Base-by-base conservation (phyloP, 2,113 vertebrate species). In the Oncorhynchus tshawytscha region DNA sequence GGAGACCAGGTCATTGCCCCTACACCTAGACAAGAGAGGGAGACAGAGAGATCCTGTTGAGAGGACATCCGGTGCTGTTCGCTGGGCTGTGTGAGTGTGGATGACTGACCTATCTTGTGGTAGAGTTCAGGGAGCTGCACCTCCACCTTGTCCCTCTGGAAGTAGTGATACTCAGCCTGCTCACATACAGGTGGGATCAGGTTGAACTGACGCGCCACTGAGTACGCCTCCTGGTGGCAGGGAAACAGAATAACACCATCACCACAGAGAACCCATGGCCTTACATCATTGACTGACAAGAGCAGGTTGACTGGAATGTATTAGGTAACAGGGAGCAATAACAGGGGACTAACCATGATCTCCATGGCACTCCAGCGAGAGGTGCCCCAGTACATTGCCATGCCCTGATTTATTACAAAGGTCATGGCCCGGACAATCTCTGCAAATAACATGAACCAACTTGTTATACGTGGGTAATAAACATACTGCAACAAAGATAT, bases 341-440 rank as follows among this genome's bases (percentile, higher is more conserved):
- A n/a, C 29, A n/a, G 9, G 39, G 20, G 20, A 9, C 69, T 80
- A 94, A 98, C 98, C 98, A 99, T 99, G 88, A 99, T 99, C 90
- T 99, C 98, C 97, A 99, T 98, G 77, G 96, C 96, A 71, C 97
- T 99, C 98, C 98, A 99, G 86, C 97, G 97, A 0, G 97, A 98
- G 0, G 98, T 99, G n/a, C 98, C 98, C 98, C 98, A 99, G 93
- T 99, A 99, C 98, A 99, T 99, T 79, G 97, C 96, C 97, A 98
- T 98, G 24, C 98, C 98, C 89, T 99, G 97, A 93, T 98, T 98
- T 92, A 99, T 99, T 77, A 97, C 95, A 15, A 96, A 96, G 1
- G 96, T 97, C 96, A 97, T 97, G 74, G 96, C 96, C 66, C 96
- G 94, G 0, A 97, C 96, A 27, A 97, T 95, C 92, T 97, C 96